A percentile compares a stretch with the other conserved stretches of the same genome.
Conservation (phyloP, 2,888 invertebrate genomes). For the Ceratothoa steindachneri region DNA sequence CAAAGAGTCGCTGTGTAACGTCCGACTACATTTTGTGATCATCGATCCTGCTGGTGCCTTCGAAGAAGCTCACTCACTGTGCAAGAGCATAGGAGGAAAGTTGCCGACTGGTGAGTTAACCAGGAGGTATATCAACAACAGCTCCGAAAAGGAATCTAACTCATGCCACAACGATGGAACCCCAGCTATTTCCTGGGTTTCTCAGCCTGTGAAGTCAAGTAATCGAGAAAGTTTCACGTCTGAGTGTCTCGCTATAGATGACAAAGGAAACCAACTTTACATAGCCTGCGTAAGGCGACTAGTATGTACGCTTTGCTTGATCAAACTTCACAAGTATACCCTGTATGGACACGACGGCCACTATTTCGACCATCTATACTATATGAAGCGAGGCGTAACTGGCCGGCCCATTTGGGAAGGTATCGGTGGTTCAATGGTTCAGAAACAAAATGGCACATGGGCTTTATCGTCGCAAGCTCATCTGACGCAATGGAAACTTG, state of each 20-base stretch:
- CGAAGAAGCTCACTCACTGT: background rate
- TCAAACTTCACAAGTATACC: background rate
- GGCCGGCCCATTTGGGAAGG: slow-evolving; percentile 18
- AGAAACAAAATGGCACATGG: slow-evolving; percentile 19
- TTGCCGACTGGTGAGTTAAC: background rate
- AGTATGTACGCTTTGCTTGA: slow-evolving; percentile 21
- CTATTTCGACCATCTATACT: slow-evolving; percentile 32
- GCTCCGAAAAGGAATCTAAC: background rate
- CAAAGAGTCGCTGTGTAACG: background rate
- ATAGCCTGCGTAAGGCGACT: slow-evolving; percentile 27
- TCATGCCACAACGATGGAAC: background rate
- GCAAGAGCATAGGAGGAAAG: background rate
- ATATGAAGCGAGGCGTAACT: background rate
- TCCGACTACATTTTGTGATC: background rate
- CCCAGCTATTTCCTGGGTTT: background rate
- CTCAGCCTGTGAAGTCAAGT: background rate
- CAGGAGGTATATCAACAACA: background rate
- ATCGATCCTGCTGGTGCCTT: background rate
- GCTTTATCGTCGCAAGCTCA: slow-evolving; percentile 26
- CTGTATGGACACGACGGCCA: slow-evolving; percentile 34
- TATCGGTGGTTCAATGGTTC: slow-evolving; percentile 19
- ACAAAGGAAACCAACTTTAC: background rate
- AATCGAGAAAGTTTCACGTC: background rate
- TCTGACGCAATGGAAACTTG: slow-evolving; percentile 15
- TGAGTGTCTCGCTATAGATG: background rate